Base-by-base conservation (phyloP, 2,797 vertebrate genomes). In the Synaphobranchus kaupii region DNA sequence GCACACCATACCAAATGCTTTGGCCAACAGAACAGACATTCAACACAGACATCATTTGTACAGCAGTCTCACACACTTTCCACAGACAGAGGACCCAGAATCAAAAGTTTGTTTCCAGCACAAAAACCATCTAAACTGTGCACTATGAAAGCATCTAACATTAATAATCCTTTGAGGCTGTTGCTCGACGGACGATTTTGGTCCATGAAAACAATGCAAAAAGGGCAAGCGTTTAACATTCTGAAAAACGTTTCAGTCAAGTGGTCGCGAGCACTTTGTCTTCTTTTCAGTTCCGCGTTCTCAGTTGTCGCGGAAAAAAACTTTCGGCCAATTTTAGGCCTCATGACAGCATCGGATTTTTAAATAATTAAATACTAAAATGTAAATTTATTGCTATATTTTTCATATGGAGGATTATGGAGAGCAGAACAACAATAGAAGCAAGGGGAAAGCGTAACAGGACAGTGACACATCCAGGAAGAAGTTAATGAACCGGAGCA, bases 211-310 rank as follows among this genome's bases (percentile, higher is more conserved):
- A 83, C 4, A 7, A 80, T n/a, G 34, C 31, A 71, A 82, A 44
- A 44, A 39, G 13, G 31, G 22, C 60, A 44, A 68, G 44, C 58
- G 68, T 31, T 73, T 87, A 71, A 83, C 28, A 84, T 15, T 39
- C 81, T 68, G 39, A 34, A 47, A 83, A 52, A 58, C 10, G 31
- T 44, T 87, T 87, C 82, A 87, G 86, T 87, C 86, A 87, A 84
- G 83, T 84, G 86, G 68, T 48, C 71, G 71, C 82, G 50, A 17
- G 68, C 66, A 48, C 20, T 47, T 20, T 68, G n/a, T 63, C 60
- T 25, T 63, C 60, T 63, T 66, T 83, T 48, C 68, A 31, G 52
- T 84, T 76, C 52, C n/a, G 50, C 66, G 50, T 56, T 87, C 63
- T 87, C 13, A 13, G 68, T 82, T 31, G 54, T 78, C 78, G 50